Evolutionary conservation across 2,888 invertebrate genomes (phyloP).

Genomic region (Bembecia ichneumoniformis): DNA sequence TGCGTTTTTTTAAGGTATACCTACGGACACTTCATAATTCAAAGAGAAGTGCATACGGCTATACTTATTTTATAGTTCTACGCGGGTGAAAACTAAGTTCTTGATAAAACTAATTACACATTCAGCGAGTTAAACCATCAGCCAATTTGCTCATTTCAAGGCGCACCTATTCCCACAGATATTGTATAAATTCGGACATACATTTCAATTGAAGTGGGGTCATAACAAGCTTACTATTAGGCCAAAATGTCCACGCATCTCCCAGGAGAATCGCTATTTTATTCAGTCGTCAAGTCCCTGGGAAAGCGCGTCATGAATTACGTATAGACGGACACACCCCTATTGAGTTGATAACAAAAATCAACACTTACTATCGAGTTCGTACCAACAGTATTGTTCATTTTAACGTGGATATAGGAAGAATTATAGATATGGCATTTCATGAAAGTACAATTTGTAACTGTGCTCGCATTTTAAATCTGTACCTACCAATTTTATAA

Average conservation of each 20-base stretch:
- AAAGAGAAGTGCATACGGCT: too few species aligned
- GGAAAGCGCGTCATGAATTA: conserved; percentile 38
- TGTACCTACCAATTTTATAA: too few species aligned
- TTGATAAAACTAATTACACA: too few species aligned
- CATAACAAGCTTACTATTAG: conserved; percentile 54
- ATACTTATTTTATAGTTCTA: too few species aligned
- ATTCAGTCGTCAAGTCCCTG: conserved; percentile 26
- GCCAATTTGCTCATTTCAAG: too few species aligned
- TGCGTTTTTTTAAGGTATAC: too few species aligned
- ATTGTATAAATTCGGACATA: not conserved
- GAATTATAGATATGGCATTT: not conserved
- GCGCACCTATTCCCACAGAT: not conserved
- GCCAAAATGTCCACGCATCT: conserved; percentile 27
- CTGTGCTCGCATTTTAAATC: too few species aligned
- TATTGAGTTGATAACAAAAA: conserved; percentile 58
- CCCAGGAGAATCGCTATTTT: conserved; percentile 41
- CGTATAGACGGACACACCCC: conserved; percentile 12
- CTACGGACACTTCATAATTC: too few species aligned
- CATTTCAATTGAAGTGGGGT: conserved; percentile 15
- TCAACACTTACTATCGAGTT: conserved; percentile 50
- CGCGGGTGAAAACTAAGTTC: too few species aligned
- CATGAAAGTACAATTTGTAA: too few species aligned
- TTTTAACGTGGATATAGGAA: conserved; percentile 19
- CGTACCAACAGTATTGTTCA: conserved; percentile 34
- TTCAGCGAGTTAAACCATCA: too few species aligned